Evolutionary conservation across 64 coral and sea anemone species (phyloP).

Genomic region (Montipora cactus): DNA sequence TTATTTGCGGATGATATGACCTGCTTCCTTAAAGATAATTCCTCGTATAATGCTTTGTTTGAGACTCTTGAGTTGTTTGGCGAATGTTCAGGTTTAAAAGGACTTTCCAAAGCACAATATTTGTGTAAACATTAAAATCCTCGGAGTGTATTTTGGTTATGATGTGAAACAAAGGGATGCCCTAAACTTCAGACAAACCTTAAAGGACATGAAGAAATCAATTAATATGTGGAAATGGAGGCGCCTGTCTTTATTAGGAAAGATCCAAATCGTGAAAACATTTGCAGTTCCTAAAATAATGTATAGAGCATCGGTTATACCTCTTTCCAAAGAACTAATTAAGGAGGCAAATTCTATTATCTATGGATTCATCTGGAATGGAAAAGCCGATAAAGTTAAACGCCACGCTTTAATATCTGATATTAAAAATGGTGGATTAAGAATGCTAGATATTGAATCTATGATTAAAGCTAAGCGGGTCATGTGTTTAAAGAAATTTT

Average conservation of each 20-base stretch:
- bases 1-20: background rate
- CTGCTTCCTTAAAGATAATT: background rate
- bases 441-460: no score
- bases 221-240: no score
- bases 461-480: no score
- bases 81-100: no score
- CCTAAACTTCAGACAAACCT: no score
- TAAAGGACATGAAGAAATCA: no score
- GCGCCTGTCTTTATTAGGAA: no score
- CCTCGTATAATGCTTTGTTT: slow-evolving; percentile 1
- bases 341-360: background rate
- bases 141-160: background rate
- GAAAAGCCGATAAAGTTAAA: no score
- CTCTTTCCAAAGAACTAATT: slow-evolving; percentile 14
- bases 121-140: background rate
- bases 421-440: background rate
- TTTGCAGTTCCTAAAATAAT: slow-evolving; percentile 41
- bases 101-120: slow-evolving; percentile 5
- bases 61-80: background rate
- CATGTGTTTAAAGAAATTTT: no score
- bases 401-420: background rate
- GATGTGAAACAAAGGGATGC: no score
- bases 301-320: slow-evolving; percentile 7
- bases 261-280: slow-evolving; percentile 18
- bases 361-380: no score